A percentile compares a stretch with the other conserved stretches of the same genome.
Conservation (phyloP, 2,888 invertebrate genomes). For the Tribolium freemani region DNA sequence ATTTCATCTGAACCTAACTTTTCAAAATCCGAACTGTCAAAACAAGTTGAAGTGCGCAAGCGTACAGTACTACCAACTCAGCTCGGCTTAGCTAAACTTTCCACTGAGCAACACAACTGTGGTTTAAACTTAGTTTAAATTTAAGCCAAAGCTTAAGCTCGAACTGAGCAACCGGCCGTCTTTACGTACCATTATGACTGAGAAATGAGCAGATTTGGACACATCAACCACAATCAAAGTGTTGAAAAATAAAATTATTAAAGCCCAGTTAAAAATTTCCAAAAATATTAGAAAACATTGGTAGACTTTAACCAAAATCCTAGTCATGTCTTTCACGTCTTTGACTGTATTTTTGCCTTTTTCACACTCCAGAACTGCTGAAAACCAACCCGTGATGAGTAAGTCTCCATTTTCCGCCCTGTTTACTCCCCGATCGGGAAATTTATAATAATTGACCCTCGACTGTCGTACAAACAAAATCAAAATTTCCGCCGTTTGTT, state of each 20-base stretch:
- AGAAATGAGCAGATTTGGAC: not conserved
- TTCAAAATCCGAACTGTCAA: too few species aligned
- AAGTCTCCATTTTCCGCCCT: constrained; percentile 11
- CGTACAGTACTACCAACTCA: too few species aligned
- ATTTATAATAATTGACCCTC: not conserved
- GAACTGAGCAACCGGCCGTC: too few species aligned
- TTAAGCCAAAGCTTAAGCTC: too few species aligned
- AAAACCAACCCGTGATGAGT: constrained; percentile 16
- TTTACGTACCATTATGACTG: not conserved
- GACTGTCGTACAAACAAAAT: not conserved
- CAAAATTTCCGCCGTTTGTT: not conserved
- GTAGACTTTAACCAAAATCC: not conserved
- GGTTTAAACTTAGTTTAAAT: too few species aligned
- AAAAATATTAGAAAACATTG: not conserved
- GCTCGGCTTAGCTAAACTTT: too few species aligned
- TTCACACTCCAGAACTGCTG: not conserved
- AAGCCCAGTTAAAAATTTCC: not conserved
- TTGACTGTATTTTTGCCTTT: not conserved
- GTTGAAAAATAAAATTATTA: not conserved
- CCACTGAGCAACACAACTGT: too few species aligned
- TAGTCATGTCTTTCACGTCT: not conserved
- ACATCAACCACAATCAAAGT: not conserved
- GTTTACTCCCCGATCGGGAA: not conserved
- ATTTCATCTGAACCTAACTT: too few species aligned
- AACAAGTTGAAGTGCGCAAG: too few species aligned